A percentile compares a stretch with the other conserved stretches of the same genome.
These are phyloP conservation scores for Oreotragus oreotragus DNA, from an alignment of 2,113 vertebrate species.

Conservation along the genomic window DNA sequence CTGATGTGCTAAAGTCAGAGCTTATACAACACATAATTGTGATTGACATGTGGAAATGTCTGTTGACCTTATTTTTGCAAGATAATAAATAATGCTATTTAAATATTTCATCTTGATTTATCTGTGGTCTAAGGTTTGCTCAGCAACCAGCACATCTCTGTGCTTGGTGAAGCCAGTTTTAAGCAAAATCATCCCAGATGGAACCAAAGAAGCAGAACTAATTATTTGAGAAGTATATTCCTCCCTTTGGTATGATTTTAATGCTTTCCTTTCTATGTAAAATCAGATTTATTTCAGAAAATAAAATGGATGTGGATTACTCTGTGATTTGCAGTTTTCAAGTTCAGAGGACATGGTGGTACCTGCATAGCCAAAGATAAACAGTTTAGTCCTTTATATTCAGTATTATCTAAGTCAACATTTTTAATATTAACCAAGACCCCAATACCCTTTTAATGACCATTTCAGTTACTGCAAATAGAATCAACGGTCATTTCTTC, in stretches of 20 bases:
- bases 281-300: slow-evolving; percentile 34
- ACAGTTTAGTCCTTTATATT: neutral
- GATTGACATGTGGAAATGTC: neutral
- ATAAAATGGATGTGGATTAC: neutral
- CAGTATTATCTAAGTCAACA: neutral
- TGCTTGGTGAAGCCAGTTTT: slow-evolving; percentile 28
- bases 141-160: neutral
- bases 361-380: neutral
- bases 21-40: neutral
- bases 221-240: slow-evolving; percentile 39
- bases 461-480: neutral
- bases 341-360: neutral
- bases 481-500: neutral
- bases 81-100: neutral
- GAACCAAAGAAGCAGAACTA: slow-evolving; percentile 42
- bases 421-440: neutral
- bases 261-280: slow-evolving; percentile 2
- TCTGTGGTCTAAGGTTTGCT: neutral
- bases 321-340: slow-evolving; percentile 20
- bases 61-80: neutral
- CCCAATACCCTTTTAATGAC: neutral
- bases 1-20: neutral
- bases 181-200: slow-evolving; percentile 47
- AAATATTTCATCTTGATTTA: neutral
- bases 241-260: slow-evolving; percentile 25